Evolutionary conservation across 2,888 invertebrate genomes (phyloP).

Genomic region (Xylophagus ater): DNA sequence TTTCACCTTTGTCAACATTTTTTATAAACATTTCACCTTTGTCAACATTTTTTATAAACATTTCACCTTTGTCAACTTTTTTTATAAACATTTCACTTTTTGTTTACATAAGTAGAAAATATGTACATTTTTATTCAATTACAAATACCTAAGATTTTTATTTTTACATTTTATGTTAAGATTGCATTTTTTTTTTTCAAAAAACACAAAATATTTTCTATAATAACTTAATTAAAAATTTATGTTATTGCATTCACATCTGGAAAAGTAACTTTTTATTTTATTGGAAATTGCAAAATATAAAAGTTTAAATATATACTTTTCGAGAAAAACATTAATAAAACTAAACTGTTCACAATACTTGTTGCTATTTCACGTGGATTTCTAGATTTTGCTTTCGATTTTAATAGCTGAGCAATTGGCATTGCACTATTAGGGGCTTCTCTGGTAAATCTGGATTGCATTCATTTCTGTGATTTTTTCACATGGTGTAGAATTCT

Average conservation of each 20-base stretch:
- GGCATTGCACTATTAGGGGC: conserved; percentile 90
- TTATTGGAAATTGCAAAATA: background rate
- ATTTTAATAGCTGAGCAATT: conserved; percentile 60
- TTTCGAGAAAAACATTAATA: conserved; percentile 60
- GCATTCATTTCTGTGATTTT: conserved; percentile 46
- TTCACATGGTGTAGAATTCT: conserved; percentile 17
- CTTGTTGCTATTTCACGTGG: conserved; percentile 77
- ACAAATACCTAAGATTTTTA: too few relatives aligned
- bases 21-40: too few relatives aligned
- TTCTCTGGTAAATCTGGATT: conserved; percentile 64
- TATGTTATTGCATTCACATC: conserved; percentile 48
- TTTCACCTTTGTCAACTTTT: too few relatives aligned
- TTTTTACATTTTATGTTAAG: too few relatives aligned
- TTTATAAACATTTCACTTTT: too few relatives aligned
- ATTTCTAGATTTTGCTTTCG: conserved; percentile 48
- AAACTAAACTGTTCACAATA: conserved; percentile 57
- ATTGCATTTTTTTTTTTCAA: too few relatives aligned
- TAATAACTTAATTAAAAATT: conserved; percentile 54
- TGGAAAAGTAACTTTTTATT: conserved; percentile 13
- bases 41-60: too few relatives aligned
- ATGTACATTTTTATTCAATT: too few relatives aligned
- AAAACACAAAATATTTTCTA: too few relatives aligned
- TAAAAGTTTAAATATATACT: conserved; percentile 28
- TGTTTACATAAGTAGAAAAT: too few relatives aligned
- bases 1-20: too few relatives aligned